These are phyloP conservation scores for Oreochromis spilurus DNA, from an alignment of 2,113 vertebrate species.

Conservation along the genomic window DNA sequence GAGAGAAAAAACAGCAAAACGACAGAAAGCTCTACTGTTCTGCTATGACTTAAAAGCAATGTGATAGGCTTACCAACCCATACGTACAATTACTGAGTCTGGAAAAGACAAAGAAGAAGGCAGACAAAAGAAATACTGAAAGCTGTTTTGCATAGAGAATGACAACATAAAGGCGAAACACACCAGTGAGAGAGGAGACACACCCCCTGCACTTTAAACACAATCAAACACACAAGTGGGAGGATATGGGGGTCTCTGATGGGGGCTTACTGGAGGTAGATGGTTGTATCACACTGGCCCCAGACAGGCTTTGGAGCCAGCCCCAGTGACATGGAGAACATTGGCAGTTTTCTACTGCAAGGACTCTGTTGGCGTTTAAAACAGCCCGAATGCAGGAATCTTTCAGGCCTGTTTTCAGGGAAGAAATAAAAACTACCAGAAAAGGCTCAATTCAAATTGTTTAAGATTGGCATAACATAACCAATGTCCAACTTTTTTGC, in stretches of 20 bases:
- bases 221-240: background rate
- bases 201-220: background rate
- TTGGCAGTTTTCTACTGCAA: background rate
- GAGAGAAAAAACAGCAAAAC: background rate
- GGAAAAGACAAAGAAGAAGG: background rate
- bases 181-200: background rate
- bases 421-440: background rate
- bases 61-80: background rate
- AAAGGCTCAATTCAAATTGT: background rate
- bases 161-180: background rate
- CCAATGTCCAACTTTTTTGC: background rate
- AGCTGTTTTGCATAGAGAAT: background rate
- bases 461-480: background rate
- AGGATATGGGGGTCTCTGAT: background rate
- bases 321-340: constrained; percentile 2
- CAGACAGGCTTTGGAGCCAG: constrained; percentile 12
- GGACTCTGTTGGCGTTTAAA: background rate
- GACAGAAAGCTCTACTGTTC: background rate
- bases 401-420: background rate
- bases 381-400: background rate
- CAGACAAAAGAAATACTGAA: background rate
- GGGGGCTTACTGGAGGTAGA: constrained; percentile 21
- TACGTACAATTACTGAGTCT: background rate
- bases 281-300: constrained; percentile 17
- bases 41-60: background rate